A percentile compares a stretch with the other conserved stretches of the same genome.
These are phyloP conservation scores for Fragum fragum DNA, from an alignment of 2,888 invertebrate genomes.

Conservation along the genomic window DNA sequence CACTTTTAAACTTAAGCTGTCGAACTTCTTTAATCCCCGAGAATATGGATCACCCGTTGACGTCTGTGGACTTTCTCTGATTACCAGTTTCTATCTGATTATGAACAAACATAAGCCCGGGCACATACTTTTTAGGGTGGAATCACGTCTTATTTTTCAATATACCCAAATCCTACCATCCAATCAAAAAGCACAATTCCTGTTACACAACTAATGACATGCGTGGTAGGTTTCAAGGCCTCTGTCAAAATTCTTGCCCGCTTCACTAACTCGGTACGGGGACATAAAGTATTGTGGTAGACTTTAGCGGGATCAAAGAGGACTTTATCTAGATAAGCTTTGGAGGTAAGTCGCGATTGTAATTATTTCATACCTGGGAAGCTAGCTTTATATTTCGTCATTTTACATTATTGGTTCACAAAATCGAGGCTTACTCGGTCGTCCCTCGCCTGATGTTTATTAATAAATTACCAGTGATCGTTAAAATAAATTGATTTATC, in stretches of 20 bases:
- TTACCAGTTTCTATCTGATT: background rate
- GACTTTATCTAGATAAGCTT: conserved; percentile 2
- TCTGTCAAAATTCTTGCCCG: background rate
- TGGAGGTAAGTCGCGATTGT: background rate
- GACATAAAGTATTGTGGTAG: background rate
- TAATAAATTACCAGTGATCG: background rate
- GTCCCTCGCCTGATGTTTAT: background rate
- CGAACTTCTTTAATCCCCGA: no score
- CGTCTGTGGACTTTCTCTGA: background rate
- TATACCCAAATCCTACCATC: background rate
- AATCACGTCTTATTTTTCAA: background rate
- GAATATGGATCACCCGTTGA: no score
- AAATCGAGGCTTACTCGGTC: conserved; percentile 4
- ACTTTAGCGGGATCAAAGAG: conserved; percentile 9
- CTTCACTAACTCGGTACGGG: background rate
- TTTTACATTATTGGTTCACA: background rate
- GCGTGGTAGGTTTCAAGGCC: background rate
- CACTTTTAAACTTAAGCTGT: no score
- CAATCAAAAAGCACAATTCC: background rate
- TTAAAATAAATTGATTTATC: conserved; percentile 17
- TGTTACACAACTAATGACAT: background rate
- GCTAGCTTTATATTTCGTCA: background rate
- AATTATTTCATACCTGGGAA: background rate
- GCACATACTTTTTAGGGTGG: background rate
- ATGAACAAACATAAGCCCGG: background rate